These are phyloP conservation scores for Callaeas wilsoni DNA, from an alignment of 2,113 vertebrate genomes.

Conservation along the genomic window DNA sequence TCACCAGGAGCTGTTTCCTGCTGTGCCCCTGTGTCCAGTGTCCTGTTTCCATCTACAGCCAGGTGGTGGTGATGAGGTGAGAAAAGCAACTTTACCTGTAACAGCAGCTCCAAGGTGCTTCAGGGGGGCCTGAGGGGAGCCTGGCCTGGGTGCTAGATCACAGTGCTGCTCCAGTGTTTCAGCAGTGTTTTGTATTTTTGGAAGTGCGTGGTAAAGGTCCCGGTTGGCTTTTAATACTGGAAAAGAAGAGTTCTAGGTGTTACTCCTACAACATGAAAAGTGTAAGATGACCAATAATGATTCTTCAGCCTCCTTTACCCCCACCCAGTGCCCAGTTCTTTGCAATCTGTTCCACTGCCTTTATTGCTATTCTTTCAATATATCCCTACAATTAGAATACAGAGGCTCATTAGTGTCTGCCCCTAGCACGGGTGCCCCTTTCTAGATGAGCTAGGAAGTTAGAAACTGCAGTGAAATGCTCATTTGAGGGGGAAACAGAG, in stretches of 20 bases:
- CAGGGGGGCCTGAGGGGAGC: not conserved
- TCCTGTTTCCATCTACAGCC: not conserved
- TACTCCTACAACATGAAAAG: not conserved
- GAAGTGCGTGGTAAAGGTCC: not conserved
- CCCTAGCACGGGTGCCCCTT: not conserved
- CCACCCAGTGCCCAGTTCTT: not conserved
- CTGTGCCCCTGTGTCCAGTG: not conserved
- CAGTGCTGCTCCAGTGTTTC: not conserved
- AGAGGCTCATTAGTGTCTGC: not conserved
- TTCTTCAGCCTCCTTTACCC: not conserved
- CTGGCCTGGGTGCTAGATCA: not conserved
- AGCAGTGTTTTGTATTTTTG: not conserved
- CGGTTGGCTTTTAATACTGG: not conserved
- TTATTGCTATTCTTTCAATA: not conserved
- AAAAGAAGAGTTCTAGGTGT: not conserved
- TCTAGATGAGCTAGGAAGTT: not conserved
- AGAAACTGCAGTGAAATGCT: not conserved
- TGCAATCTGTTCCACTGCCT: not conserved
- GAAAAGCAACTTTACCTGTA: not conserved
- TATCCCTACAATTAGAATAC: not conserved
- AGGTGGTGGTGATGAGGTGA: not conserved
- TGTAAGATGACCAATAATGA: not conserved
- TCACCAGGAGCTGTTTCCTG: not conserved
- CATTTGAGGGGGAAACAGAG: not conserved
- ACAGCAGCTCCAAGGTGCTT: fast-evolving